Evolutionary conservation across 2,797 vertebrate genomes (phyloP).

Genomic region (Neopelma chrysocephalum): DNA sequence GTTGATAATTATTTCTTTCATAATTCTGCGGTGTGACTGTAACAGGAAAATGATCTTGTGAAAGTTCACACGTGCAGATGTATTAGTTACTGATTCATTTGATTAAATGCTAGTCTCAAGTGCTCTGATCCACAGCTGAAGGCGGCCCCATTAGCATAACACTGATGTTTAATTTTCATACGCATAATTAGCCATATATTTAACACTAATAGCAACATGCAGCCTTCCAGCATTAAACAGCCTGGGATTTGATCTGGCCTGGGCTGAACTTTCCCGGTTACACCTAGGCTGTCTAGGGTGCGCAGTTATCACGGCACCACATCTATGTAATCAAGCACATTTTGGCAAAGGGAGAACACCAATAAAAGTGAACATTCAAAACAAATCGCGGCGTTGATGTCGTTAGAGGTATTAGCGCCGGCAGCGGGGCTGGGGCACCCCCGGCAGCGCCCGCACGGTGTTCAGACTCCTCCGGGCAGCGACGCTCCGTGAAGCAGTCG

Average conservation of each 20-base stretch:
- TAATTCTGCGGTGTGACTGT: constrained; percentile 76
- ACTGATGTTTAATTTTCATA: constrained; percentile 98
- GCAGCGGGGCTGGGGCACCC: constrained; percentile 23
- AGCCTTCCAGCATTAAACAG: constrained; percentile 83
- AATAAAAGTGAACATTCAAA: constrained; percentile 72
- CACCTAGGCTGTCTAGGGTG: constrained; percentile 72
- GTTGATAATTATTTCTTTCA: constrained; percentile 81
- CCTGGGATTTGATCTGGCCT: constrained; percentile 80
- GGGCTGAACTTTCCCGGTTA: constrained; percentile 76
- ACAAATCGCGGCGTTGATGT: constrained; percentile 65
- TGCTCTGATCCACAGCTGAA: constrained; percentile 90
- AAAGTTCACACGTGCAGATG: constrained; percentile 86
- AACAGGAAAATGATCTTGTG: constrained; percentile 78
- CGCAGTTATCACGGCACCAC: constrained; percentile 60
- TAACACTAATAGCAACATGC: constrained; percentile 90
- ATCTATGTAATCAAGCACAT: constrained; percentile 72
- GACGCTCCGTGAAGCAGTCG: constrained; percentile 18
- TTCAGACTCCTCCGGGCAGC: neutral
- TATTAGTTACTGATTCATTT: constrained; percentile 90
- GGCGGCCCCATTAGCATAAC: constrained; percentile 95
- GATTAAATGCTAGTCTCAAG: constrained; percentile 92
- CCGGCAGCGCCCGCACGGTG: neutral
- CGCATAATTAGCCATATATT: constrained; percentile 99
- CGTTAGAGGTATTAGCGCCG: constrained; percentile 30
- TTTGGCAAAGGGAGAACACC: constrained; percentile 75